These are phyloP conservation scores for Pica pica DNA, from an alignment of 2,113 vertebrate species.

Conservation along the genomic window DNA sequence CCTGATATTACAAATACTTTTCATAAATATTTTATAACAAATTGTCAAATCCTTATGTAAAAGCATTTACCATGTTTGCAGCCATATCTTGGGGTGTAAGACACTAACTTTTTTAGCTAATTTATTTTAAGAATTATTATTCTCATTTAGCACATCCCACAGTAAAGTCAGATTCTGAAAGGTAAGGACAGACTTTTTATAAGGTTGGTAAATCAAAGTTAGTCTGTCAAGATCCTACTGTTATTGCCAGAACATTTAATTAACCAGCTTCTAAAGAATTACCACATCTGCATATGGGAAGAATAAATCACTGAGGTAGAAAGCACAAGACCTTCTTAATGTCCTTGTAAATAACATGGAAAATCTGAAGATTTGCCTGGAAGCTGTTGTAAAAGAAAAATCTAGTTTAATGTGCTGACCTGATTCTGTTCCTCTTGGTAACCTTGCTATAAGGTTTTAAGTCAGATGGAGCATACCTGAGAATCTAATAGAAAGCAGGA, in stretches of 20 bases:
- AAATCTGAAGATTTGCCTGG: conserved; percentile 37
- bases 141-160: not conserved
- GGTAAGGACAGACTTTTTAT: not conserved
- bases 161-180: not conserved
- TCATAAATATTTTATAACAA: not conserved
- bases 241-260: not conserved
- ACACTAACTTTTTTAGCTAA: not conserved
- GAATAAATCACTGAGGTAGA: conserved; percentile 16
- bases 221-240: not conserved
- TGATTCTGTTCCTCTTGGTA: conserved; percentile 37
- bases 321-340: conserved; percentile 16
- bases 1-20: not conserved
- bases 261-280: conserved; percentile 14
- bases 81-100: not conserved
- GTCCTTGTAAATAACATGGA: conserved; percentile 41
- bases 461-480: not conserved
- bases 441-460: conserved; percentile 8
- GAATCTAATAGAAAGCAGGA: not conserved
- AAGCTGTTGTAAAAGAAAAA: conserved; percentile 3
- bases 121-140: not conserved
- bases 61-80: not conserved
- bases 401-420: conserved; percentile 38
- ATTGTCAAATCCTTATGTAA: not conserved
- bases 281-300: not conserved
- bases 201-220: conserved; percentile 1